Base-by-base conservation (phyloP, 2,797 vertebrate species). In the Enteromius trimaculatus region DNA sequence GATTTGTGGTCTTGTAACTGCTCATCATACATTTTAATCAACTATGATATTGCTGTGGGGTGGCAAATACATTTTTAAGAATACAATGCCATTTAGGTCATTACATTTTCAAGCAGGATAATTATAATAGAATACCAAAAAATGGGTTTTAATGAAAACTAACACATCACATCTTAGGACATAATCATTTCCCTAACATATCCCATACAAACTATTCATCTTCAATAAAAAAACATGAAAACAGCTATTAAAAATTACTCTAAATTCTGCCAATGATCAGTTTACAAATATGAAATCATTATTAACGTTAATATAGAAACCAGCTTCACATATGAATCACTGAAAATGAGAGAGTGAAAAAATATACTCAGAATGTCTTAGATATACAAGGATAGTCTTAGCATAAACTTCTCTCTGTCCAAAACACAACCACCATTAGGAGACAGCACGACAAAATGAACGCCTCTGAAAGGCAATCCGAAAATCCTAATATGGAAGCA, bases 401-500 rank as follows among this genome's bases (percentile, higher is more conserved):
- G 39, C 4, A 14, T 58, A 16, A 74, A 85, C 37, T 53, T 34
- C 6, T 42, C n/a, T 26, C 37, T 65, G 4, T 69, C 42, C 17
- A 9, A 81, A 47, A 84, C 21, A 42, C 14, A 74, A 42, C 51
- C 76, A 76, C 71, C 86, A 84, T 69, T 84, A 47, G 6, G 14
- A 44, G 47, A 49, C 66, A 44, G 44, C 53, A 60, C 26, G 77
- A 72, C 86, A 65, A 86, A 2, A 83, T 19, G 53, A 49, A 78
- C n/a, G 79, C 39, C 6, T 49, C 44, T 74, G 64, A 68, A 55
- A 55, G 9, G 1, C 19, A 64, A 71, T 65, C 47, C 62, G 9
- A 69, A 80, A 72, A 80, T 62, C 47, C 47, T 77, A 53, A 13
- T 13, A 1, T 37, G 29, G 1, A 58, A 44, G 34, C 23, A 81